phyloP scores from a whole-genome alignment of 2,797 vertebrate species.

The Gymnopithys bicolor region DNA sequence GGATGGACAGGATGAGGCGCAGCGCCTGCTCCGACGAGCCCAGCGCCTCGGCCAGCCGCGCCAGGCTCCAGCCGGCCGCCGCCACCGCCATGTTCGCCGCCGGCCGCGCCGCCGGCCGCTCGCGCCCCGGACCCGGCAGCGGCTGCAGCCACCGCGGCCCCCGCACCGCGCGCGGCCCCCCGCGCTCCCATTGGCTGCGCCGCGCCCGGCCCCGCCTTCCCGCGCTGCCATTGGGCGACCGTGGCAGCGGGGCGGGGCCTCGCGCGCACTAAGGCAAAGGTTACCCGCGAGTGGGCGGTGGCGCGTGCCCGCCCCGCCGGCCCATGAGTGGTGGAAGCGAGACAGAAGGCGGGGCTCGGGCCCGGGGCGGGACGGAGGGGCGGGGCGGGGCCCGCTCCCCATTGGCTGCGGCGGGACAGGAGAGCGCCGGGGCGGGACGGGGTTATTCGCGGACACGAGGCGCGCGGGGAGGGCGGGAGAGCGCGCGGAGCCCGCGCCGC shows the following conservation, averaged over 20 bases:
- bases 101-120: conserved; percentile 54
- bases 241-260: conserved; percentile 43
- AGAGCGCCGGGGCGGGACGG: conserved; percentile 55
- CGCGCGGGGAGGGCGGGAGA: not conserved
- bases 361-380: not conserved
- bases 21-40: conserved; percentile 93
- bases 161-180: conserved; percentile 31
- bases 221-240: conserved; percentile 37
- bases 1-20: conserved; percentile 90
- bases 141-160: conserved; percentile 23
- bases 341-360: not conserved
- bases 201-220: not conserved
- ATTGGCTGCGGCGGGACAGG: conserved; percentile 76
- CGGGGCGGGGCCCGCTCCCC: not conserved
- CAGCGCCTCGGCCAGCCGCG: conserved; percentile 83
- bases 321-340: not conserved
- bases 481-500: too few relatives aligned
- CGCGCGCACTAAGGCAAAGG: conserved; percentile 71
- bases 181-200: conserved; percentile 67
- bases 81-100: conserved; percentile 76
- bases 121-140: conserved; percentile 24
- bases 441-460: conserved; percentile 75
- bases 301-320: not conserved
- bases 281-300: conserved; percentile 55
- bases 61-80: conserved; percentile 76